Evolutionary conservation across 2,797 vertebrate species (phyloP).

Genomic region (Aplochiton taeniatus): DNA sequence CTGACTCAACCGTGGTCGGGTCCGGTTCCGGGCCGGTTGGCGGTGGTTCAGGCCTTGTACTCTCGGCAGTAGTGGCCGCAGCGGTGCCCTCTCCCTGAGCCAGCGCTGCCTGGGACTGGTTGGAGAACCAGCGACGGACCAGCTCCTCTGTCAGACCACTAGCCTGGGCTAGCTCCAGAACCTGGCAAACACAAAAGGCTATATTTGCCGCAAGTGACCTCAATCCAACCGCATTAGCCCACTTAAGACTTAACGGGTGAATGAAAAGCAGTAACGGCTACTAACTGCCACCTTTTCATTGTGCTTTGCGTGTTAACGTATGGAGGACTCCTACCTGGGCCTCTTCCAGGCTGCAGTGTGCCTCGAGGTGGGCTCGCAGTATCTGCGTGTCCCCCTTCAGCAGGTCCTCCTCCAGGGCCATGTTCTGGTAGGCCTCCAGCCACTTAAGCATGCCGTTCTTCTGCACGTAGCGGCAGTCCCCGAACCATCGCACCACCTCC

Average conservation of each 20-base stretch:
- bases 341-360: constrained; percentile 79
- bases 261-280: neutral
- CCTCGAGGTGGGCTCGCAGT: constrained; percentile 81
- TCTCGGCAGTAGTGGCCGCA: neutral
- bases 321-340: constrained; percentile 50
- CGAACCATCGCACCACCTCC: constrained; percentile 97
- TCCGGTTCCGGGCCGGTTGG: constrained; percentile 24
- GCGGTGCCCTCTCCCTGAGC: constrained; percentile 27
- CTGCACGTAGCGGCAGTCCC: constrained; percentile 91
- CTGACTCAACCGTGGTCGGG: constrained; percentile 21
- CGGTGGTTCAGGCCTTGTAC: constrained; percentile 13
- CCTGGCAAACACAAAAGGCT: constrained; percentile 52
- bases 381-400: constrained; percentile 63
- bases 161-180: constrained; percentile 79
- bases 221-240: no score
- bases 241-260: no score
- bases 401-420: constrained; percentile 78
- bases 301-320: no score
- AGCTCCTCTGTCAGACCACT: constrained; percentile 83
- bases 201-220: neutral
- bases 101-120: constrained; percentile 43
- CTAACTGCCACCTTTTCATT: neutral
- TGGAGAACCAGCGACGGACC: constrained; percentile 87
- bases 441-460: constrained; percentile 96
- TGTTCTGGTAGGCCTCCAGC: constrained; percentile 89